Evolutionary conservation across 2,888 invertebrate genomes (phyloP), one percentile per base, ranked within the genome.

Genomic region (Diaperis boleti): DNA sequence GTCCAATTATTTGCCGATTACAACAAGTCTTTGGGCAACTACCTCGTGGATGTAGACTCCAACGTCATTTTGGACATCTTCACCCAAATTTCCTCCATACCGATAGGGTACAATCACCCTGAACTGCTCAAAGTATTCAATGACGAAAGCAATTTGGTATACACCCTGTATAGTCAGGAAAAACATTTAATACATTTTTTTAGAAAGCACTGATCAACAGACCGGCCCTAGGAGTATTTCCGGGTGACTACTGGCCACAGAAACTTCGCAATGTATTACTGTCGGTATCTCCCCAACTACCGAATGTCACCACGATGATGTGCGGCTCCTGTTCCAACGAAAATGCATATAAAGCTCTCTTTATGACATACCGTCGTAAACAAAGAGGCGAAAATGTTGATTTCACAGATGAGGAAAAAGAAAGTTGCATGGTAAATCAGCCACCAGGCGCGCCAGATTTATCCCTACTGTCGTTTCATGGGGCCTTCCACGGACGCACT

Each of bases 281-380:
- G 1, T 69, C 72, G 1, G 72, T 74, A 6, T 75, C 77, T 0
- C 98, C 98, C 20, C 95, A 94, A 1, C 80, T 97, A 45, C 84
- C 85, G 1, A 87, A 91, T 73, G 86, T 97, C 1, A 92, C 93
- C 47, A 98, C 98, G 0, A 98, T 99, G 96, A 95, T 96, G 90
- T 97, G 97, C 76, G 96, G 96, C 1, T 95, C 98, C 0, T 98
- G 98, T 74, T 96, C 98, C 0, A 96, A 97, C 78, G 98, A 99
- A 83, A 98, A 99, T 82, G 96, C 98, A 0, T 94, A 89, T 78
- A 99, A 99, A 83, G 90, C 92, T 35, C 92, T 95, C 33, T 97
- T 97, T 77, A 92, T 98, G 75, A 88, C 91, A 86, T 95, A 96
- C 77, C 87, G 88, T 65, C 88, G 85, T 18, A 90, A 88, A 64